A percentile compares a stretch with the other conserved stretches of the same genome.
Conservation (phyloP, 2,888 invertebrate species). For the Trichacis sp. region DNA sequence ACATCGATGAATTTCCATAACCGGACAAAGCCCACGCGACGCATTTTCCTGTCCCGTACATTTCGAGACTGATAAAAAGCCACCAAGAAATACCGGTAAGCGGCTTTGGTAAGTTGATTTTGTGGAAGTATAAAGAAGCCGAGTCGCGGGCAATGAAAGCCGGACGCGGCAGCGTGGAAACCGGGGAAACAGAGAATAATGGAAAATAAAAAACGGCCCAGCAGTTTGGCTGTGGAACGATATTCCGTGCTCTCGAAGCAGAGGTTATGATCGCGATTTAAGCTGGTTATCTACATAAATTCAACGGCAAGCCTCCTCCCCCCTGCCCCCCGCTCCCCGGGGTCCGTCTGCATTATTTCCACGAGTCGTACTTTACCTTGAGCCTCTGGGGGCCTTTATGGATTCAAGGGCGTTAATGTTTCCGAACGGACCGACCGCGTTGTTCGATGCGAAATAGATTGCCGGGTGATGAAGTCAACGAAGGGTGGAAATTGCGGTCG, state of each 20-base stretch:
- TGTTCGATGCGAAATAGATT: slow-evolving; percentile 42
- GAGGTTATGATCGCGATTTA: slow-evolving; percentile 41
- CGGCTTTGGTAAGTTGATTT: slow-evolving; percentile 33
- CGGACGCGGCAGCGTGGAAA: slow-evolving; percentile 25
- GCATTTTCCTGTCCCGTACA: slow-evolving; percentile 9
- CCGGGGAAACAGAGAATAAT: slow-evolving; percentile 13
- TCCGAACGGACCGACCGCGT: slow-evolving; percentile 48
- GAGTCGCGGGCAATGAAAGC: slow-evolving; percentile 11
- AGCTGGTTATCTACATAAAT: slow-evolving; percentile 47
- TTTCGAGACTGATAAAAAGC: slow-evolving; percentile 28
- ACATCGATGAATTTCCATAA: slow-evolving; percentile 1
- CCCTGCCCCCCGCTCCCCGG: slow-evolving; percentile 21
- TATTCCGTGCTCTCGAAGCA: slow-evolving; percentile 32
- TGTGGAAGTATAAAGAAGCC: slow-evolving; percentile 15
- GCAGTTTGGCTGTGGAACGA: slow-evolving; percentile 35
- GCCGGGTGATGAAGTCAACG: slow-evolving; percentile 27
- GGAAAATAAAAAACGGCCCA: slow-evolving; percentile 22
- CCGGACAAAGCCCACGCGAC: background rate
- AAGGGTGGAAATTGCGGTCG: background rate
- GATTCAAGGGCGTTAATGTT: slow-evolving; percentile 51
- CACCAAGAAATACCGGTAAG: slow-evolving; percentile 32
- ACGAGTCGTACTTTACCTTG: slow-evolving; percentile 39
- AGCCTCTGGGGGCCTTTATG: slow-evolving; percentile 40
- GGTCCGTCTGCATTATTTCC: slow-evolving; percentile 53
- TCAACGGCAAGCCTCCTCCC: slow-evolving; percentile 10